Conservation (phyloP, 2,113 vertebrate species). For the Podilymbus podiceps region DNA sequence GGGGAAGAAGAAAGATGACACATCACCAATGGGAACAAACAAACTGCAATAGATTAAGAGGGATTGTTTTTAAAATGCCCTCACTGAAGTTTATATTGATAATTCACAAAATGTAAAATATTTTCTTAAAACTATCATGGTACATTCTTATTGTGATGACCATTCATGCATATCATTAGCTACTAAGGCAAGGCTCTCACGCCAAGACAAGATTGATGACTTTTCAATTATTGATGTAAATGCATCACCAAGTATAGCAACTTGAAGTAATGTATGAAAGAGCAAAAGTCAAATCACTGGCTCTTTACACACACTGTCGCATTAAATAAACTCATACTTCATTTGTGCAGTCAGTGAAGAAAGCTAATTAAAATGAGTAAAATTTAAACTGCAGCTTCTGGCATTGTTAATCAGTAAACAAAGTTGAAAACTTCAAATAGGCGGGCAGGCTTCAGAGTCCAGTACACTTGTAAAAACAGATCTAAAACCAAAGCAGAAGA, state of each 20-base stretch:
- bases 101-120: constrained; percentile 41
- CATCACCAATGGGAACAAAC: not conserved
- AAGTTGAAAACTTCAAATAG: constrained; percentile 37
- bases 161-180: constrained; percentile 64
- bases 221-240: constrained; percentile 73
- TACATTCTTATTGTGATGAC: constrained; percentile 46
- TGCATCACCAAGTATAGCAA: constrained; percentile 46
- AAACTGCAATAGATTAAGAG: not conserved
- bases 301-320: not conserved
- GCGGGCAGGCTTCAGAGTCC: not conserved
- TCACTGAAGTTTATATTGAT: constrained; percentile 44
- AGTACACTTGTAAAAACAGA: constrained; percentile 42
- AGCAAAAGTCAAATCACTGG: constrained; percentile 58
- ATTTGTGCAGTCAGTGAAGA: constrained; percentile 47
- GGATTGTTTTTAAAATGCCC: not conserved
- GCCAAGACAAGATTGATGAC: constrained; percentile 60
- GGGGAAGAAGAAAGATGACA: not conserved
- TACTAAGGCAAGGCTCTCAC: constrained; percentile 34
- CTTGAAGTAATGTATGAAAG: constrained; percentile 60
- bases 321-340: constrained; percentile 68
- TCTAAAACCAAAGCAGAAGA: constrained; percentile 23
- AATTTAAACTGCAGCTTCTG: constrained; percentile 48
- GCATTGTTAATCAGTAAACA: constrained; percentile 52
- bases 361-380: constrained; percentile 62
- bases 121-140: not conserved